A percentile compares a stretch with the other conserved stretches of the same genome.
phyloP scores from a whole-genome alignment of 2,888 invertebrate genomes.

The Ischnus inquisitorius region DNA sequence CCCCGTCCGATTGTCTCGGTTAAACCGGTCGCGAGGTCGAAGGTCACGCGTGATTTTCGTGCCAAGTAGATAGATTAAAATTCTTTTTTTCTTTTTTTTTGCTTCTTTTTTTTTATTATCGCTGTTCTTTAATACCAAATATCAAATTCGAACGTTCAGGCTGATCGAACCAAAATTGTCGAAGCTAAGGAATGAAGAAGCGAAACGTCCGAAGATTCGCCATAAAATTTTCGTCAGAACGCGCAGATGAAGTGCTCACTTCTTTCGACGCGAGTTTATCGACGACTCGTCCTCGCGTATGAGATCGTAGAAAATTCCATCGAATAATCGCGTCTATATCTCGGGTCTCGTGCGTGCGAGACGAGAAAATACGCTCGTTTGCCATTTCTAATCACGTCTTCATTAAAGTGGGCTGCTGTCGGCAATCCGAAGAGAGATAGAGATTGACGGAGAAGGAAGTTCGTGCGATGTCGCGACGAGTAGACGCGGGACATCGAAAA shows the following conservation, averaged over 20 bases:
- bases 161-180: no score
- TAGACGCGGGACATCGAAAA: slow-evolving; percentile 20
- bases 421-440: slow-evolving; percentile 26
- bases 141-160: neutral
- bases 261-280: no score
- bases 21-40: slow-evolving; percentile 63
- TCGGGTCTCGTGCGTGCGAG: neutral
- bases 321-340: slow-evolving; percentile 7
- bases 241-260: no score
- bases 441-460: slow-evolving; percentile 16
- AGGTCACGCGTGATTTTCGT: slow-evolving; percentile 63
- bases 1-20: slow-evolving; percentile 39
- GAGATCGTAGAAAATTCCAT: neutral
- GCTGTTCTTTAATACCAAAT: neutral
- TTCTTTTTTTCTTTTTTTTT: slow-evolving; percentile 13
- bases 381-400: slow-evolving; percentile 76
- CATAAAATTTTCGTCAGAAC: no score
- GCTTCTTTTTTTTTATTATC: slow-evolving; percentile 11
- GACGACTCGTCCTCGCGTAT: neutral
- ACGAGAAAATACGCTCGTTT: slow-evolving; percentile 72
- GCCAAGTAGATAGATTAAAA: slow-evolving; percentile 40
- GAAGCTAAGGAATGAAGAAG: no score
- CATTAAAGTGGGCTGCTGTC: slow-evolving; percentile 66
- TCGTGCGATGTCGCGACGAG: neutral
- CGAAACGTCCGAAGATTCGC: no score